These are phyloP conservation scores for Misgurnus mizolepis DNA, from an alignment of 2,113 vertebrate species.

Conservation along the genomic window DNA sequence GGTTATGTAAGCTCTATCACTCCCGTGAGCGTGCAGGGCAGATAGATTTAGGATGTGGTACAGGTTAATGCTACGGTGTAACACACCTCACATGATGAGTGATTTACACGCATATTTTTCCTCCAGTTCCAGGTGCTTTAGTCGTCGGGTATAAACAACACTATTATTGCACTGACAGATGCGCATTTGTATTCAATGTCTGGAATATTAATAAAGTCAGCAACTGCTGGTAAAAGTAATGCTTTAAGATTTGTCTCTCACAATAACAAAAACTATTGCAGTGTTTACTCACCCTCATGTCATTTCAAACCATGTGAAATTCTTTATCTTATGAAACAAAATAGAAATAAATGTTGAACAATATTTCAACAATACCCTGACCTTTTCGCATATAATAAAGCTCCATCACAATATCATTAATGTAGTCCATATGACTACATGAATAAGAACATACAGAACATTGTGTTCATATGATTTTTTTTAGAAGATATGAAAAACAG, in stretches of 20 bases:
- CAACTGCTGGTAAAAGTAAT: constrained; percentile 6
- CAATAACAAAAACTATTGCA: neutral
- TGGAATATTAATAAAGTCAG: constrained; percentile 43
- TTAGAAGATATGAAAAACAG: too few relatives aligned
- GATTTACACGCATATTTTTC: constrained; percentile 42
- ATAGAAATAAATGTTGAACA: too few relatives aligned
- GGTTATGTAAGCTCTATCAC: neutral
- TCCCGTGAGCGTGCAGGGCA: neutral
- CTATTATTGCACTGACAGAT: constrained; percentile 48
- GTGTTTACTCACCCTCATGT: too few relatives aligned
- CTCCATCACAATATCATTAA: too few relatives aligned
- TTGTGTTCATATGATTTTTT: too few relatives aligned
- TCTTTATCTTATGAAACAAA: too few relatives aligned
- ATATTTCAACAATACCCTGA: too few relatives aligned
- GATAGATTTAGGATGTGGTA: neutral
- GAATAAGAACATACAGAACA: too few relatives aligned
- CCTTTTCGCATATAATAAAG: too few relatives aligned
- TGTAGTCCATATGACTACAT: neutral
- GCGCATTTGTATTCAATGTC: constrained; percentile 29
- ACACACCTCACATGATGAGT: constrained; percentile 27
- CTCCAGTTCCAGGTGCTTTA: constrained; percentile 47
- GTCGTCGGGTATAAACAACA: constrained; percentile 42
- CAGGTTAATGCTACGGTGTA: constrained; percentile 16
- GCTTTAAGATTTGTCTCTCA: neutral
- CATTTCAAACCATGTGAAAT: too few relatives aligned